Evolutionary conservation across 2,113 vertebrate genomes (phyloP), one percentile per base, ranked within the genome.

Genomic region (Mirounga angustirostris): DNA sequence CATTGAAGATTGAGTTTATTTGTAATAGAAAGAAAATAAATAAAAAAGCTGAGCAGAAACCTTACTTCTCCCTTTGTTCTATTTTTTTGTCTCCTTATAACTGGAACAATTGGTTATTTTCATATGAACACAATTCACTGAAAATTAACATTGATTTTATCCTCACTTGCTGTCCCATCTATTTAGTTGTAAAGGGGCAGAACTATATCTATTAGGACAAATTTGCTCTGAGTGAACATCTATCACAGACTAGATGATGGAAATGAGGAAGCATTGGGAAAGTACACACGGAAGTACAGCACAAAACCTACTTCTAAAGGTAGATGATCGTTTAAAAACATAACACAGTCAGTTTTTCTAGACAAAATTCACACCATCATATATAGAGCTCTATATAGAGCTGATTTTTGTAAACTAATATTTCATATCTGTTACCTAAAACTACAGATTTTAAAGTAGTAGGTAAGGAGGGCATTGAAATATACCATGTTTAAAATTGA

Each of bases 121-220:
- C 26, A 80, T 80, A 91, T 36, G 54, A 80, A 65, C 46, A 88
- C 22, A 94, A 71, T 50, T 92, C 16, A 81, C 19, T 81, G 74
- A 89, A 91, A 95, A 95, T 89, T 89, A 92, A 82, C 73, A 85
- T 58, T 83, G 59, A 93, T 84, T 95, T 95, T 89, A 76, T 84
- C 22, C 15, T 96, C 28, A 81, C 26, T 40, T 22, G 18, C 28
- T 91, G 40, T 28, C n/a, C 82, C 21, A 86, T 67, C n/a, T 86
- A 5, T 43, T 95, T 85, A 94, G 19, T 28, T 81, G 46, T 21
- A 69, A 81, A 71, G 58, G 7, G 6, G 18, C 9, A 93, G 52
- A 61, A 82, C n/a, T 2, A 19, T 12, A 14, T 91, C 61, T 33
- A 61, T 63, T 61, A 84, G 80, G 78, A 79, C n/a, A 92, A 13